Conservation (phyloP, 2,113 vertebrate genomes). For the Oryzias woworae region DNA sequence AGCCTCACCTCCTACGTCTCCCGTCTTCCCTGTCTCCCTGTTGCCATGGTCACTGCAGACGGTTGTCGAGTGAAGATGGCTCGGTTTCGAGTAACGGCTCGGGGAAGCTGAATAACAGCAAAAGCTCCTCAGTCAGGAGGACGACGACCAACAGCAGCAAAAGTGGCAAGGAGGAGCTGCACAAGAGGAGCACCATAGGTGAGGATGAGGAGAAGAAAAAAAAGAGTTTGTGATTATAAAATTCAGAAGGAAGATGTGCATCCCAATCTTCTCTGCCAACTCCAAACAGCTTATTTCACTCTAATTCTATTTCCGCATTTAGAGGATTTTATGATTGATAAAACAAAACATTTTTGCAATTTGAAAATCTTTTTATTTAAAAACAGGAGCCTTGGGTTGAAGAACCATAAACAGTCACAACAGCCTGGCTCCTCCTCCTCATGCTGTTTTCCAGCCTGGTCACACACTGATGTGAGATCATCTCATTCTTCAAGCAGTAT, state of each 20-base stretch:
- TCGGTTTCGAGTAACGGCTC: slow-evolving; percentile 93
- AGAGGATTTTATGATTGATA: too few species aligned
- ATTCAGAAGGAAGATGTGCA: not conserved
- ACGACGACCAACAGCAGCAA: slow-evolving; percentile 79
- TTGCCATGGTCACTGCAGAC: slow-evolving; percentile 96
- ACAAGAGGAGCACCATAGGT: slow-evolving; percentile 62
- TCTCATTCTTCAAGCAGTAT: too few species aligned
- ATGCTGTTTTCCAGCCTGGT: too few species aligned
- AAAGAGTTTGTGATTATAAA: not conserved
- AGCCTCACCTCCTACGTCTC: slow-evolving; percentile 5
- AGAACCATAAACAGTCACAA: too few species aligned
- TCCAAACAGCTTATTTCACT: too few species aligned
- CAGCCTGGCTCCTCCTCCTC: too few species aligned
- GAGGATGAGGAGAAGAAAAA: slow-evolving; percentile 20
- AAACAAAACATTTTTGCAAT: too few species aligned
- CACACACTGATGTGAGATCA: too few species aligned
- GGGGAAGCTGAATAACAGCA: slow-evolving; percentile 88
- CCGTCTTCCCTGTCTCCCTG: slow-evolving; percentile 68
- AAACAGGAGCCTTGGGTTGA: too few species aligned
- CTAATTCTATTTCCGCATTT: too few species aligned
- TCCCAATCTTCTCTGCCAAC: too few species aligned
- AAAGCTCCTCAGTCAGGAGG: slow-evolving; percentile 85
- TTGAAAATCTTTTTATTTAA: too few species aligned
- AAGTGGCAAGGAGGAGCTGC: slow-evolving; percentile 83
- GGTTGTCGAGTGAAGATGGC: slow-evolving; percentile 90